Base-by-base conservation (phyloP, 2,797 vertebrate genomes). In the Neosilurus mollespiculum region DNA sequence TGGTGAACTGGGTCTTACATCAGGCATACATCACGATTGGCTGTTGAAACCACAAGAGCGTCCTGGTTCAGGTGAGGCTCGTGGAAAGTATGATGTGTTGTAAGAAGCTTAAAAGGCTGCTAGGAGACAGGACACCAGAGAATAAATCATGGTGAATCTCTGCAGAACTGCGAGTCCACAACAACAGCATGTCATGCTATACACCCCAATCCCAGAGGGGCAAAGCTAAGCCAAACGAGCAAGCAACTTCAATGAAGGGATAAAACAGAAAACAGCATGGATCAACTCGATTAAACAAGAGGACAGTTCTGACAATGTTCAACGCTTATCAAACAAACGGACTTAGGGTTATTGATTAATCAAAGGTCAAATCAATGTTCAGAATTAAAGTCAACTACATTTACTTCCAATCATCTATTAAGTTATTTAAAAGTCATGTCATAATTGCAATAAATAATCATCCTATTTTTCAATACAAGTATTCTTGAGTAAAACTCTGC, bases 31-130 rank as follows among this genome's bases (percentile, higher is more conserved):
- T 70, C n/a, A 1, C 12, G 66, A 81, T 66, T 85, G 78, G 78
- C 22, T 76, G 58, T 4, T 16, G 81, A 84, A 85, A 49, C 80
- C 66, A 66, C 82, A 66, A 83, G 71, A 69, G 78, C 7, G 15
- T 26, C 43, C 56, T 18, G 67, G 26, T 58, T 56, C 30, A 69
- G 73, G 73, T 70, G 58, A 79, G 26, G 49, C 56, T 83, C 20
- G 37, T 79, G 86, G 86, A 86, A 87, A 87, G 37, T 70, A 20
- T 54, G 86, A 84, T 86, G 76, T 64, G 66, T 65, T 84, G 77
- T 59, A 79, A 86, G 78, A 76, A 86, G 83, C 85, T 79, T 81
- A 80, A 22, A 69, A 58, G 43, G 73, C 81, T 18, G 53, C 53
- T 71, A 80, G 80, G 87, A 85, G 70, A 85, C 67, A 83, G 51